Evolutionary conservation across 2,888 invertebrate species (phyloP), one percentile per base, ranked within the genome.

Genomic region (Lasioglossum vierecki): DNA sequence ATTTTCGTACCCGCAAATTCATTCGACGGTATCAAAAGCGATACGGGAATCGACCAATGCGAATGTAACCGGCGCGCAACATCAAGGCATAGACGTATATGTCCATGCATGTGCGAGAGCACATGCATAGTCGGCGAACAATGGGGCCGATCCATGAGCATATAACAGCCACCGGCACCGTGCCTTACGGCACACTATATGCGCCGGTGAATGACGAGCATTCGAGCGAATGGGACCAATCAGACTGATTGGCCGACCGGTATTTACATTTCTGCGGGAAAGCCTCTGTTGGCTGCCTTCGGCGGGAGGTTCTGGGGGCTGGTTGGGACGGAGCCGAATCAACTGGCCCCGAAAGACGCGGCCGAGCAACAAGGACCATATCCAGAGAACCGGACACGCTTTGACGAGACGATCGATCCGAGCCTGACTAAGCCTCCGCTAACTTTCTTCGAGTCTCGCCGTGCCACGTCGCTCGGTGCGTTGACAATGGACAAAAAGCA

Each of bases 191-290:
- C 85, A 84, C 81, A 85, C 74, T 90, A 89, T 83, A 88, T 86
- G 89, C 87, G 87, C 87, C 88, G 90, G 91, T 92, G 93, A 93
- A 93, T 93, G 93, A 94, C 92, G 93, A 91, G 92, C 93, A 94
- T 93, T 91, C 93, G 93, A 92, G 92, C 94, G 94, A 94, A 93
- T 93, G 93, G 92, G 93, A 94, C 94, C 94, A 95, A 95, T 94
- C 95, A 94, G 94, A 87, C 94, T 94, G 95, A 95, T 95, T 95
- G 94, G 94, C 93, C 93, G 91, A 90, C 92, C 91, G 92, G 93
- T 94, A 94, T 93, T 94, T 93, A 94, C 94, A 94, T 93, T 94
- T 94, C 93, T 93, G 92, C 89, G 92, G 92, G 91, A 87, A 81
- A 82, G 90, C 85, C 81, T 85, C 86, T 76, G 76, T 80, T 74